phyloP scores from a whole-genome alignment of 2,888 invertebrate genomes.

The Chalcosyrphus nemorum region DNA sequence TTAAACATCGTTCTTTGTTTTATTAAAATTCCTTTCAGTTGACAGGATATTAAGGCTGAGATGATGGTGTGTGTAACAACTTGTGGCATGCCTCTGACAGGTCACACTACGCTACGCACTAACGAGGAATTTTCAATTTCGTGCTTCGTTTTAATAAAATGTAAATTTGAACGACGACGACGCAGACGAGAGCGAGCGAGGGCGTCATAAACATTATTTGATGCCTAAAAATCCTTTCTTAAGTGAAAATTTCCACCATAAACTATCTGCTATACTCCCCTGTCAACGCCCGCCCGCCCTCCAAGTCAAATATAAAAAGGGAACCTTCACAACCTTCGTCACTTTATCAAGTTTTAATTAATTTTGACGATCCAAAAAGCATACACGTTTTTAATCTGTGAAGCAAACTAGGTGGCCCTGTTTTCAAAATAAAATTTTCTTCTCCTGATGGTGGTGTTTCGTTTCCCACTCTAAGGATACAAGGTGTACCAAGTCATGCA shows the following conservation, averaged over 20 bases:
- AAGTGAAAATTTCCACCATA: constrained; percentile 16
- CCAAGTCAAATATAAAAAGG: no score
- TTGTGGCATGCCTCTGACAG: constrained; percentile 43
- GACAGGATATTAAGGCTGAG: constrained; percentile 1
- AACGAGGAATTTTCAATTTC: constrained; percentile 44
- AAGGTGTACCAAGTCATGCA: background rate
- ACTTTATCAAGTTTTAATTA: constrained; percentile 58
- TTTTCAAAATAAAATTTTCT: background rate
- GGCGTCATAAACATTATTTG: background rate
- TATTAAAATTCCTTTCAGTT: constrained; percentile 34
- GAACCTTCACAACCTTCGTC: constrained; percentile 20
- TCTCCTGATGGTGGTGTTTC: background rate
- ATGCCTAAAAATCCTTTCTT: constrained; percentile 17
- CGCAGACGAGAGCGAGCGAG: background rate
- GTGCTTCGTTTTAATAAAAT: constrained; percentile 43
- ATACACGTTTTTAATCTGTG: constrained; percentile 1
- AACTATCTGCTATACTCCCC: background rate
- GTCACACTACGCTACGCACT: constrained; percentile 35
- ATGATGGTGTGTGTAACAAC: constrained; percentile 13
- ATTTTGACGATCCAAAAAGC: constrained; percentile 46
- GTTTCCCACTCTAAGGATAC: background rate
- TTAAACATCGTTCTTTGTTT: background rate
- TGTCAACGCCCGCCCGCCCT: no score
- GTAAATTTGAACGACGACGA: constrained; percentile 11
- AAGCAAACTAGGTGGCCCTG: background rate